phyloP scores from a whole-genome alignment of 2,113 vertebrate species.

The Nibea coibor region DNA sequence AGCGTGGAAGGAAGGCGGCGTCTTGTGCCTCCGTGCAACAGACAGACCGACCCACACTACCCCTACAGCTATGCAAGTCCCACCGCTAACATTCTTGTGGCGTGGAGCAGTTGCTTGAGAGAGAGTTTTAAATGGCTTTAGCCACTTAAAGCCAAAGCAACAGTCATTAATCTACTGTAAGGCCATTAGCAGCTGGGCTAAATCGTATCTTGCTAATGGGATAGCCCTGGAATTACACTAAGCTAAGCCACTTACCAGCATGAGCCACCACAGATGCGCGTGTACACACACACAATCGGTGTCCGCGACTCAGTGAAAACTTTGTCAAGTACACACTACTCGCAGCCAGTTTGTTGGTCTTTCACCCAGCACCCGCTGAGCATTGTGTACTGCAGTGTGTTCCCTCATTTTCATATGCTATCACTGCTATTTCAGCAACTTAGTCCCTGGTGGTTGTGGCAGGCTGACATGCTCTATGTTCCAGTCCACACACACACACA shows the following conservation, averaged over 20 bases:
- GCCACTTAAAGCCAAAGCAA: slow-evolving; percentile 47
- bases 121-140: slow-evolving; percentile 58
- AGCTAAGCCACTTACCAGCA: slow-evolving; percentile 53
- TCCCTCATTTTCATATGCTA: slow-evolving; percentile 39
- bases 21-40: not conserved
- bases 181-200: slow-evolving; percentile 59
- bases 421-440: slow-evolving; percentile 43
- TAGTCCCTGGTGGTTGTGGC: slow-evolving; percentile 37
- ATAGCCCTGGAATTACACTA: slow-evolving; percentile 52
- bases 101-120: slow-evolving; percentile 34
- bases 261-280: not conserved
- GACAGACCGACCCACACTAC: slow-evolving; percentile 1
- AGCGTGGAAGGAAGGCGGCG: not conserved
- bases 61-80: not conserved
- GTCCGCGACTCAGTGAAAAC: slow-evolving; percentile 11
- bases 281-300: not conserved
- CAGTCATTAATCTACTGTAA: slow-evolving; percentile 57
- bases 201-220: slow-evolving; percentile 68
- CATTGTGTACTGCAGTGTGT: slow-evolving; percentile 3
- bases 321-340: not conserved
- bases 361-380: slow-evolving; percentile 5
- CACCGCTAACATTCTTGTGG: slow-evolving; percentile 49
- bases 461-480: slow-evolving; percentile 27
- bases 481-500: slow-evolving; percentile 25
- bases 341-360: not conserved